Evolutionary conservation across 2,113 vertebrate genomes (phyloP).

Genomic region (Ctenomys sociabilis): DNA sequence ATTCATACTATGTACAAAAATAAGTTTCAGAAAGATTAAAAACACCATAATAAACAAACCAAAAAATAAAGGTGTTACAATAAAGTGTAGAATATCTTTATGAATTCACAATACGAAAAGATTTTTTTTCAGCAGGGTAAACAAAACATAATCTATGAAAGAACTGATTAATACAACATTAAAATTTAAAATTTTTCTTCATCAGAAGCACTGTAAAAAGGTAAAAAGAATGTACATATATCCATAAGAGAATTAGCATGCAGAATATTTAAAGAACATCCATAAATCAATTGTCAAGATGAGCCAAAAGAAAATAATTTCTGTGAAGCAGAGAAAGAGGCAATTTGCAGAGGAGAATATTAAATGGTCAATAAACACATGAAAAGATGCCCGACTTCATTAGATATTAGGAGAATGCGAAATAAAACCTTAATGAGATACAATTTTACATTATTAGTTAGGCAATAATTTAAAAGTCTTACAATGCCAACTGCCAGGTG

Average conservation of each 20-base stretch:
- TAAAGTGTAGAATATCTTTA: background rate
- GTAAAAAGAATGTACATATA: background rate
- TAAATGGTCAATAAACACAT: background rate
- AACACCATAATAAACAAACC: background rate
- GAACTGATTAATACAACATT: background rate
- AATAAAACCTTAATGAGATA: background rate
- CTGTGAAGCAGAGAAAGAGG: background rate
- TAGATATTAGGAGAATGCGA: background rate
- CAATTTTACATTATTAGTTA: background rate
- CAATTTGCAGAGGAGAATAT: background rate
- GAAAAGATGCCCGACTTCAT: background rate
- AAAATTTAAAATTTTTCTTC: slow-evolving; percentile 27
- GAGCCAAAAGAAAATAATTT: background rate
- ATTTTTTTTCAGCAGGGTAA: slow-evolving; percentile 34
- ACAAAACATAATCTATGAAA: background rate
- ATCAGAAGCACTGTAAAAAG: background rate
- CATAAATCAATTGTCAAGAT: background rate
- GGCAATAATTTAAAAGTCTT: background rate
- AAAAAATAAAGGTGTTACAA: background rate
- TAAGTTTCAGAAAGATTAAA: slow-evolving; percentile 37
- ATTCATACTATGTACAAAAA: background rate
- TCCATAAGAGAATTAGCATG: slow-evolving; percentile 1
- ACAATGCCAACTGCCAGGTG: background rate
- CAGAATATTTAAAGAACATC: background rate
- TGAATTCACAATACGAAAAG: background rate